phyloP scores from a whole-genome alignment of 2,888 invertebrate species.

The Tribolium freemani region DNA sequence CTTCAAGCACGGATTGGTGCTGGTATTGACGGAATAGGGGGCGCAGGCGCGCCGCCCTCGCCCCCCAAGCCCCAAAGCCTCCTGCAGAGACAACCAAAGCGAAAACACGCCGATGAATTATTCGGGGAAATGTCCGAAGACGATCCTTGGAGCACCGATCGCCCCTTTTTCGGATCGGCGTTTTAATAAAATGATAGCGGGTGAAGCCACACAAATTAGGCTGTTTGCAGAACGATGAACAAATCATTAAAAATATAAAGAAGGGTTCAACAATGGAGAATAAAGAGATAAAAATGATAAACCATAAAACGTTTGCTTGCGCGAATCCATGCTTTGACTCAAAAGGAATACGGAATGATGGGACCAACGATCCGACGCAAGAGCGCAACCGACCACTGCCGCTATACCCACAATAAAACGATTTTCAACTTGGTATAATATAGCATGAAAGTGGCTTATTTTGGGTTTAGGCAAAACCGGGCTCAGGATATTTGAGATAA shows the following conservation, averaged over 20 bases:
- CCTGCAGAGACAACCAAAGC: constrained; percentile 21
- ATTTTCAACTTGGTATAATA: constrained; percentile 49
- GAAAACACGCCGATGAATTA: constrained; percentile 30
- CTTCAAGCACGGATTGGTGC: constrained; percentile 60
- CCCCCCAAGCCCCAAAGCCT: constrained; percentile 17
- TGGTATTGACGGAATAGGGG: constrained; percentile 59
- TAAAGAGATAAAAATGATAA: constrained; percentile 55
- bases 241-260: constrained; percentile 52
- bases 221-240: constrained; percentile 49
- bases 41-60: constrained; percentile 52
- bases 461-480: constrained; percentile 42
- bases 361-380: constrained; percentile 45
- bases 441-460: constrained; percentile 44
- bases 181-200: constrained; percentile 1
- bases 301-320: constrained; percentile 58
- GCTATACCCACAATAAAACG: constrained; percentile 51
- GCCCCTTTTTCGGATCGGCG: neutral
- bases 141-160: neutral
- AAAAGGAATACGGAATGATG: constrained; percentile 59
- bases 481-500: constrained; percentile 33
- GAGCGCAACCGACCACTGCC: constrained; percentile 6
- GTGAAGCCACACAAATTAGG: constrained; percentile 41
- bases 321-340: constrained; percentile 56
- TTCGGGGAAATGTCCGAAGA: constrained; percentile 9
- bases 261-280: constrained; percentile 44